Percentiles rank a stretch among this genome's conserved stretches.
These are phyloP conservation scores for Drosophila picticornis DNA, from an alignment of 2,888 invertebrate genomes.

Conservation along the genomic window DNA sequence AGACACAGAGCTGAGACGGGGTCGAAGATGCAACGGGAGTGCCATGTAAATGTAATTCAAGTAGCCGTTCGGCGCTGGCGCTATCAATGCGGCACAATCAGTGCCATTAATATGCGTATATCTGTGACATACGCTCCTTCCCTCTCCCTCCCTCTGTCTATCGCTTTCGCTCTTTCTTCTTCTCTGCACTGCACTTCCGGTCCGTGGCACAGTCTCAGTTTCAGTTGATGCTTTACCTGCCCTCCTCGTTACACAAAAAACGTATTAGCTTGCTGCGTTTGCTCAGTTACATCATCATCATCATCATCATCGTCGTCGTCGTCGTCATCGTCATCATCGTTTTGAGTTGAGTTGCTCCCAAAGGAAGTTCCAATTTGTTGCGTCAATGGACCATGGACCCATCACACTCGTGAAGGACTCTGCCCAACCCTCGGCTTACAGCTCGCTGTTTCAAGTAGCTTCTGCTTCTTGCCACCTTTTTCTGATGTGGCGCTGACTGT, in stretches of 20 bases:
- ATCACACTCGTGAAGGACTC: slow-evolving; percentile 51
- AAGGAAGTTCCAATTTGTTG: slow-evolving; percentile 83
- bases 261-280: slow-evolving; percentile 57
- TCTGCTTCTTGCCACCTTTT: slow-evolving; percentile 1
- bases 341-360: slow-evolving; percentile 54
- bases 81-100: slow-evolving; percentile 66
- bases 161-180: neutral
- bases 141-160: slow-evolving; percentile 8
- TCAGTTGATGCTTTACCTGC: slow-evolving; percentile 48
- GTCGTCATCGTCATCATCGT: slow-evolving; percentile 19
- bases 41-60: slow-evolving; percentile 68
- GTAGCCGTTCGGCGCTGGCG: slow-evolving; percentile 47
- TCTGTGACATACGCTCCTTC: slow-evolving; percentile 47
- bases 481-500: slow-evolving; percentile 69
- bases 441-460: slow-evolving; percentile 37
- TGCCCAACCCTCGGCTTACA: slow-evolving; percentile 20
- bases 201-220: slow-evolving; percentile 1
- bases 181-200: slow-evolving; percentile 56
- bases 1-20: slow-evolving; percentile 5
- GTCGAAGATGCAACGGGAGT: slow-evolving; percentile 9
- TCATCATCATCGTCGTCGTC: slow-evolving; percentile 25
- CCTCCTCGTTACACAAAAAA: slow-evolving; percentile 36
- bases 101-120: slow-evolving; percentile 70
- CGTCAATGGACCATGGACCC: slow-evolving; percentile 82
- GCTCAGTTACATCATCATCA: slow-evolving; percentile 56